Percentiles rank a stretch among this genome's conserved stretches.
Evolutionary conservation across 2,797 vertebrate genomes (phyloP).

Genomic region (Dallia pectoralis): DNA sequence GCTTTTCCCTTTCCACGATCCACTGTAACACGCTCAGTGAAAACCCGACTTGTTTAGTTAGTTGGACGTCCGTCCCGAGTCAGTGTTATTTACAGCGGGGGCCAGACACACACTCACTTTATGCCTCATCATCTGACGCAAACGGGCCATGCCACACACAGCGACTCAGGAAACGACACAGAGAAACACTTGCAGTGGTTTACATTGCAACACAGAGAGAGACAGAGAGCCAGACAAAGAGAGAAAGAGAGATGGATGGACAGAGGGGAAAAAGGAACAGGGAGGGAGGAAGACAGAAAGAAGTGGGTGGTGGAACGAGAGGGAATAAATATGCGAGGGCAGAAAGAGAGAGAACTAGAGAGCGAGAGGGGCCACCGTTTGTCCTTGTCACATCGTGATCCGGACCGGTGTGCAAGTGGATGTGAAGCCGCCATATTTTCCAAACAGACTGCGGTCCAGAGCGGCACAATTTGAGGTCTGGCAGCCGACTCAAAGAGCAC

Average conservation of each 20-base stretch:
- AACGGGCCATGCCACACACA: constrained; percentile 67
- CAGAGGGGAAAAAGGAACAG: not conserved
- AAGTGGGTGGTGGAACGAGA: not conserved
- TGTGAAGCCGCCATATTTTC: constrained; percentile 61
- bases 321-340: too few relatives aligned
- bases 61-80: constrained; percentile 52
- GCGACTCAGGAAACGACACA: constrained; percentile 63
- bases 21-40: constrained; percentile 54
- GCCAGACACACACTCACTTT: constrained; percentile 63
- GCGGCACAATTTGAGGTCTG: constrained; percentile 65
- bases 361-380: constrained; percentile 11
- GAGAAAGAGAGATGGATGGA: constrained; percentile 16
- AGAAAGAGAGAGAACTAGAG: not conserved
- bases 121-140: constrained; percentile 70
- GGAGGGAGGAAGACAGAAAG: not conserved
- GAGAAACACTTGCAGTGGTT: constrained; percentile 69
- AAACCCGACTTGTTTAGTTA: constrained; percentile 64
- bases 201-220: constrained; percentile 58
- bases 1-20: constrained; percentile 51
- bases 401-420: constrained; percentile 65
- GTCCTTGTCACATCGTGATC: constrained; percentile 59
- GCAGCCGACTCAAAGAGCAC: constrained; percentile 52
- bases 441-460: constrained; percentile 65
- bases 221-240: constrained; percentile 28
- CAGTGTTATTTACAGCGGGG: constrained; percentile 63